Evolutionary conservation across 2,113 vertebrate genomes (phyloP).

Genomic region (Ictidomys tridecemlineatus): DNA sequence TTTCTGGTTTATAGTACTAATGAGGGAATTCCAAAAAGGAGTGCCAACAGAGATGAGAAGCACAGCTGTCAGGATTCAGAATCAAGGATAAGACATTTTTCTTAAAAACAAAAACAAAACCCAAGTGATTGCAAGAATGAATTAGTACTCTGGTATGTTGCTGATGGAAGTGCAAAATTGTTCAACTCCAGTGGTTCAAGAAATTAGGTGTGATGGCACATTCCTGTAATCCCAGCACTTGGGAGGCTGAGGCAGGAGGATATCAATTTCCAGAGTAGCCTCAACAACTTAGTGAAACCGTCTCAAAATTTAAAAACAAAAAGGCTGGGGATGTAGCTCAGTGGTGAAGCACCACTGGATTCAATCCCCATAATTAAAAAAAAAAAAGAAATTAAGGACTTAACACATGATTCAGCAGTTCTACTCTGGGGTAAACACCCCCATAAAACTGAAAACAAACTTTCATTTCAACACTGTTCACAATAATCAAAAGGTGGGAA

Average conservation of each 20-base stretch:
- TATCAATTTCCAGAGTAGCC: neutral
- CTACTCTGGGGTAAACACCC: neutral
- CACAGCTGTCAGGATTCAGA: slow-evolving; percentile 20
- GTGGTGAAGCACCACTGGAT: no score
- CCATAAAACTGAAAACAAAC: neutral
- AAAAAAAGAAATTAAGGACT: neutral
- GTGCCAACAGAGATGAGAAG: neutral
- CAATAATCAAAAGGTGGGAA: neutral
- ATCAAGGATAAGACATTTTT: neutral
- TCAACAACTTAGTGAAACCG: neutral
- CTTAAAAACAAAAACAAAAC: neutral
- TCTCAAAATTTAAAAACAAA: neutral
- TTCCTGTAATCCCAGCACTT: no score
- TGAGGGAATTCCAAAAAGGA: neutral
- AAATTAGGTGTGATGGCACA: no score
- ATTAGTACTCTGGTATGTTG: neutral
- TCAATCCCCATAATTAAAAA: neutral
- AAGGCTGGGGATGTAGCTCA: no score
- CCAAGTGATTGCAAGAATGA: neutral
- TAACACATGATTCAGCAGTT: neutral
- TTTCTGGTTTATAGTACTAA: neutral
- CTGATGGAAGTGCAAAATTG: neutral
- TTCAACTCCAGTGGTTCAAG: neutral
- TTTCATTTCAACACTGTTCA: neutral
- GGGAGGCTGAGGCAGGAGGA: no score